A percentile compares a stretch with the other conserved stretches of the same genome.
phyloP scores from a whole-genome alignment of 1,140 invertebrate species.

The Bactericera cockerelli region DNA sequence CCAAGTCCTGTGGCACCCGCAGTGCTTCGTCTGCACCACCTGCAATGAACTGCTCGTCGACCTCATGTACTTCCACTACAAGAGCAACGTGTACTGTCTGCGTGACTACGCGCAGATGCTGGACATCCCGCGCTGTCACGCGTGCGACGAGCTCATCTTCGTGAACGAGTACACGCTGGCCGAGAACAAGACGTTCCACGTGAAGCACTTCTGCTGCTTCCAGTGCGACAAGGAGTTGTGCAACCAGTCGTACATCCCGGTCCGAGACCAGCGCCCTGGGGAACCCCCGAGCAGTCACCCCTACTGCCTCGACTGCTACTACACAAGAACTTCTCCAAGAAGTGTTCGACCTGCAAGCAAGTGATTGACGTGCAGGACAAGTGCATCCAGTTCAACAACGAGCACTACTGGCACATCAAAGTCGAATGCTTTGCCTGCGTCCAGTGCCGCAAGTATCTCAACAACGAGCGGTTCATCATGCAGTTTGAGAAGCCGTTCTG shows the following conservation, averaged over 20 bases:
- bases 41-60: constrained; percentile 78
- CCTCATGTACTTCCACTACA: constrained; percentile 78
- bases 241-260: not conserved
- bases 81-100: constrained; percentile 73
- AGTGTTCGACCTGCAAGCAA: constrained; percentile 49
- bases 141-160: constrained; percentile 84
- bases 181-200: constrained; percentile 62
- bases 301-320: not conserved
- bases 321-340: constrained; percentile 34
- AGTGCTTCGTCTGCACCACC: constrained; percentile 68
- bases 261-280: not conserved
- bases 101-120: constrained; percentile 71
- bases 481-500: constrained; percentile 52
- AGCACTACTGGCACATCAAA: constrained; percentile 60
- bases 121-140: constrained; percentile 74
- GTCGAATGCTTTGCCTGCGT: constrained; percentile 58
- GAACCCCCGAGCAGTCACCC: not conserved
- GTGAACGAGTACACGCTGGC: constrained; percentile 68
- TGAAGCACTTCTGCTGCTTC: constrained; percentile 79
- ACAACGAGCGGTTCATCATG: constrained; percentile 45
- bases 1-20: constrained; percentile 68
- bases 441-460: constrained; percentile 50
- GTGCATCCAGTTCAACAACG: constrained; percentile 48
- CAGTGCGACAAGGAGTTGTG: constrained; percentile 47
- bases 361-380: constrained; percentile 59